These are phyloP conservation scores for Pseudolycoriella hygida DNA, from an alignment of 2,888 invertebrate species.

Conservation along the genomic window DNA sequence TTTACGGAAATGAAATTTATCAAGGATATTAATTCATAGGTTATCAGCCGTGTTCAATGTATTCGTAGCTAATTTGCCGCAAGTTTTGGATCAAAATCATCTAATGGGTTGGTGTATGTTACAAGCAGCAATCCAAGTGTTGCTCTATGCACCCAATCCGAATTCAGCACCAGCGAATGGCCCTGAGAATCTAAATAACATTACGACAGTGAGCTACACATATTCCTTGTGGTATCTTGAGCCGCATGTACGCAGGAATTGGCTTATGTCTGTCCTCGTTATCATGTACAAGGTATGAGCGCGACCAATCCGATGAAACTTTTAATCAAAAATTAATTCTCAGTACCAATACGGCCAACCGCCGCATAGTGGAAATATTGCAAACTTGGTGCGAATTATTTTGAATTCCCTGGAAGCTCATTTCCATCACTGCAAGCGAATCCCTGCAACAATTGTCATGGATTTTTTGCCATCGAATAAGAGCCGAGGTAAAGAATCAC, in stretches of 20 bases:
- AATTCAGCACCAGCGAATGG: constrained; percentile 33
- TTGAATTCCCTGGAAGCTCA: constrained; percentile 83
- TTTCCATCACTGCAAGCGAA: constrained; percentile 76
- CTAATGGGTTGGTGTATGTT: constrained; percentile 79
- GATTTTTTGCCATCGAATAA: constrained; percentile 43
- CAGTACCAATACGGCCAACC: constrained; percentile 62
- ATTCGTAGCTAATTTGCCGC: constrained; percentile 83
- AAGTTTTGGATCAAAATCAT: constrained; percentile 90
- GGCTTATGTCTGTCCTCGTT: constrained; percentile 85
- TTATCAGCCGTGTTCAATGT: constrained; percentile 90
- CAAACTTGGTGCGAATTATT: constrained; percentile 70
- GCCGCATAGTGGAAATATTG: constrained; percentile 49
- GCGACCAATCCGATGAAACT: background rate
- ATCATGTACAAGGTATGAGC: constrained; percentile 86
- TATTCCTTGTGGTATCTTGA: constrained; percentile 83
- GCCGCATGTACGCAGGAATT: constrained; percentile 70
- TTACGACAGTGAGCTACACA: constrained; percentile 21
- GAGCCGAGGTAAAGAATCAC: constrained; percentile 42
- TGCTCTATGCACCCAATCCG: constrained; percentile 72
- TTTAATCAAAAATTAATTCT: background rate
- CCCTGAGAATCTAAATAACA: constrained; percentile 40
- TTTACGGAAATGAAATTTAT: background rate
- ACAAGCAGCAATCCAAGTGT: constrained; percentile 61
- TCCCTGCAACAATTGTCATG: constrained; percentile 62
- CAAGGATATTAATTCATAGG: constrained; percentile 28